Base-by-base conservation (phyloP, 2,797 vertebrate genomes). In the Onychomys torridus region DNA sequence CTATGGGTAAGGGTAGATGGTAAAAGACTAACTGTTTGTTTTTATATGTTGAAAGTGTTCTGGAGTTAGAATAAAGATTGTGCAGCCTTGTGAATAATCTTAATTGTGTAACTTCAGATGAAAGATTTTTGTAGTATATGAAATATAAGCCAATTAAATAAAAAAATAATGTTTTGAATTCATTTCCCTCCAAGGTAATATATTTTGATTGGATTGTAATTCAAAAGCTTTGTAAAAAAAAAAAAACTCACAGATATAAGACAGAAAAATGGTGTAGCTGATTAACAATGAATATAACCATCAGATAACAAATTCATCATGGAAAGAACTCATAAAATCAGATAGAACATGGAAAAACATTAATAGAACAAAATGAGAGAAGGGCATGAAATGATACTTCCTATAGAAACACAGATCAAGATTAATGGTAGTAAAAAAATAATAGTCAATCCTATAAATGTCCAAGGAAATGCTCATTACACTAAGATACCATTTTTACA, bases 181-280 rank as follows among this genome's bases (percentile, higher is more conserved):
- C 67, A 91, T 14, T 57, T 87, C 46, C 32, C 29, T 21, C 23
- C 7, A n/a, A 95, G 90, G 27, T n/a, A 79, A 46, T 91, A 21
- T 79, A 93, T 92, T 78, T 93, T 76, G 4, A 84, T 43, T 89
- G 21, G 40, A 83, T 79, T 21, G 75, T 63, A 96, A 52, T 81
- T 92, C 43, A 89, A 95, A 95, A 87, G 27, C 85, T 93, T 57
- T 63, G 23, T 88, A 19, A 88, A 89, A 90, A 94, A n/a, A n/a
- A n/a, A n/a, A 91, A 77, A 90, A 81, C 52, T n/a, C 19, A 65
- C 10, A 91, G 46, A 69, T 34, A 61, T 12, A 83, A 83, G 57
- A 69, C 32, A 89, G 83, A 92, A 77, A 90, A 90, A 84, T 29
- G 9, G 29, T 34, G 5, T 23, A 75, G 37, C 10, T 12, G 2